These are phyloP conservation scores for Mustela lutreola DNA, from an alignment of 2,113 vertebrate species.

Conservation along the genomic window DNA sequence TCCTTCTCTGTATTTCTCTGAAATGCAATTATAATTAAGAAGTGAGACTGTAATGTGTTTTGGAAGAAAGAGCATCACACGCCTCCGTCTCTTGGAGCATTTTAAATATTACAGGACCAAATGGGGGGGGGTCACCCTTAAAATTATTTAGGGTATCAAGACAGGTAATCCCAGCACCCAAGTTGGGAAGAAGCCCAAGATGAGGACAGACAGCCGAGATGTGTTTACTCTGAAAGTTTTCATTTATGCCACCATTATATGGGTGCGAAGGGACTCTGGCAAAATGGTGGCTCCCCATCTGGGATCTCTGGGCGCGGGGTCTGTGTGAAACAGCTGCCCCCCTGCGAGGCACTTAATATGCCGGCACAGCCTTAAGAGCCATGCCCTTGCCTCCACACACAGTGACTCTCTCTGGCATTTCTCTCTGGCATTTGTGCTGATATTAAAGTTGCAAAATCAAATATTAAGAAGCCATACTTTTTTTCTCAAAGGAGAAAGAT, in stretches of 20 bases:
- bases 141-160: slow-evolving; percentile 75
- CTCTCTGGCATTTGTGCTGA: slow-evolving; percentile 47
- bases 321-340: slow-evolving; percentile 69
- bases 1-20: slow-evolving; percentile 32
- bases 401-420: slow-evolving; percentile 33
- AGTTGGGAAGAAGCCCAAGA: slow-evolving; percentile 82
- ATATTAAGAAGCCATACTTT: slow-evolving; percentile 71
- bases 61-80: slow-evolving; percentile 33
- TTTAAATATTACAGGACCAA: not conserved
- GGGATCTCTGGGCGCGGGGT: slow-evolving; percentile 22
- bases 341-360: not conserved
- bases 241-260: slow-evolving; percentile 84
- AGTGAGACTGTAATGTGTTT: slow-evolving; percentile 19
- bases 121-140: not conserved
- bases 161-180: slow-evolving; percentile 83
- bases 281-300: slow-evolving; percentile 83
- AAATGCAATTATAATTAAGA: slow-evolving; percentile 46
- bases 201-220: slow-evolving; percentile 78
- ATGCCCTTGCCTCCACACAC: not conserved
- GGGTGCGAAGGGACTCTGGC: slow-evolving; percentile 76
- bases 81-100: not conserved
- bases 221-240: slow-evolving; percentile 84
- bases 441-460: slow-evolving; percentile 70
- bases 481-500: slow-evolving; percentile 70
- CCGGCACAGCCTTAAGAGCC: not conserved